Conservation (phyloP, 2,113 vertebrate genomes). For the Rhizomys pruinosus region DNA sequence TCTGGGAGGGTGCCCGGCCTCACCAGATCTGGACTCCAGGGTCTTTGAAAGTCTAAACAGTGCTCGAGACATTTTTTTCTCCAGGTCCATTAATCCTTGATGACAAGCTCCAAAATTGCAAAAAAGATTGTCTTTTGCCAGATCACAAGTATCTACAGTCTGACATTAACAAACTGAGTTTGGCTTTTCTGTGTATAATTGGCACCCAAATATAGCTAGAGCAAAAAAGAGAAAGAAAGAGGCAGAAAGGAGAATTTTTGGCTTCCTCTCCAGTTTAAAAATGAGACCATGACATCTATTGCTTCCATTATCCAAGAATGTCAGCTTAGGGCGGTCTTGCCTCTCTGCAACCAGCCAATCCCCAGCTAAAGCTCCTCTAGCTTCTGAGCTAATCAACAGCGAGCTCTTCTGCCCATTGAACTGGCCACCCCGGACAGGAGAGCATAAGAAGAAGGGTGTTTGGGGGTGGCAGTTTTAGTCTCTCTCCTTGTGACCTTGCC, state of each 20-base stretch:
- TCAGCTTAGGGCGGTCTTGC: neutral
- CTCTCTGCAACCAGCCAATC: neutral
- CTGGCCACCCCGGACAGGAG: neutral
- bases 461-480: neutral
- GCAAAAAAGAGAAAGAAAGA: neutral
- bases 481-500: neutral
- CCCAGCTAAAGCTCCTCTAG: neutral
- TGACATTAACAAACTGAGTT: slow-evolving; percentile 77
- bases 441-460: neutral
- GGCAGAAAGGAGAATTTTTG: slow-evolving; percentile 44
- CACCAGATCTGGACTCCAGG: slow-evolving; percentile 42
- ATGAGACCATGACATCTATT: slow-evolving; percentile 41
- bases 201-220: slow-evolving; percentile 75
- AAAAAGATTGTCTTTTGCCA: slow-evolving; percentile 73
- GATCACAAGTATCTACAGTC: slow-evolving; percentile 71
- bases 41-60: slow-evolving; percentile 62
- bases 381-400: neutral
- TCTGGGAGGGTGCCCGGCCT: slow-evolving; percentile 72
- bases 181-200: slow-evolving; percentile 74
- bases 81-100: slow-evolving; percentile 65
- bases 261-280: slow-evolving; percentile 56
- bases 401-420: neutral
- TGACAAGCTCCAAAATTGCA: slow-evolving; percentile 78
- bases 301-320: slow-evolving; percentile 43
- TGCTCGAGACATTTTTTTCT: slow-evolving; percentile 63